Evolutionary conservation across 1,140 invertebrate species (phyloP), one percentile per base, ranked within the genome.

Genomic region (Drosophila burlai): DNA sequence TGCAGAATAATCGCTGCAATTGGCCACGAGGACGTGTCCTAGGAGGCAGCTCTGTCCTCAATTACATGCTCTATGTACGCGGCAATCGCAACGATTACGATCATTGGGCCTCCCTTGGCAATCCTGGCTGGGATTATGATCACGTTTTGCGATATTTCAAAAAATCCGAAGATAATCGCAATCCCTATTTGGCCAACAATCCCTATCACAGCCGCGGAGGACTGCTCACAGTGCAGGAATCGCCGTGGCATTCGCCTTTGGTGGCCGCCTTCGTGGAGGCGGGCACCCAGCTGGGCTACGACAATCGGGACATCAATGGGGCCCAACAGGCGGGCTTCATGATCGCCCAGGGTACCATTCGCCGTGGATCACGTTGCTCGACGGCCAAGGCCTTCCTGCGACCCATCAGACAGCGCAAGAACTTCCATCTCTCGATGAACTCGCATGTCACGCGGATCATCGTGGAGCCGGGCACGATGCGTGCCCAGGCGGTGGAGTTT

Each of bases 41-140:
- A 0, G 98, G 98, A 3, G 98, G 98, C 1, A 98, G 97, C 1
- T 97, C 96, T 49, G 97, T 97, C 0, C 94, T 99, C 0, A 99
- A 99, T 92, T 99, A 98, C 81, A 99, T 99, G 98, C 95, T 99
- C 0, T 99, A 99, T 92, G 97, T 93, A 8, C 94, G 98, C 73
- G 98, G 96, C 50, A 95, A 96, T 93, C 94, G 94, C 76, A 93
- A 95, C 38, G 98, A 99, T 89, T 99, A 98, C 86, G 97, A 99
- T 87, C 94, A 96, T 34, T 99, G 98, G 98, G 97, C 97, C 67
- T 94, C 95, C 13, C 83, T 96, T 29, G 98, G 98, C 0, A 98
- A 98, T 87, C 94, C 95, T 1, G 96, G 97, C 10, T 99, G 98
- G 98, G 96, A 96, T 2, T 99, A 98, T 93, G 94, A 97, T n/a